These are phyloP conservation scores for Drosophila histrio DNA, from an alignment of 2,888 invertebrate genomes.

Conservation along the genomic window DNA sequence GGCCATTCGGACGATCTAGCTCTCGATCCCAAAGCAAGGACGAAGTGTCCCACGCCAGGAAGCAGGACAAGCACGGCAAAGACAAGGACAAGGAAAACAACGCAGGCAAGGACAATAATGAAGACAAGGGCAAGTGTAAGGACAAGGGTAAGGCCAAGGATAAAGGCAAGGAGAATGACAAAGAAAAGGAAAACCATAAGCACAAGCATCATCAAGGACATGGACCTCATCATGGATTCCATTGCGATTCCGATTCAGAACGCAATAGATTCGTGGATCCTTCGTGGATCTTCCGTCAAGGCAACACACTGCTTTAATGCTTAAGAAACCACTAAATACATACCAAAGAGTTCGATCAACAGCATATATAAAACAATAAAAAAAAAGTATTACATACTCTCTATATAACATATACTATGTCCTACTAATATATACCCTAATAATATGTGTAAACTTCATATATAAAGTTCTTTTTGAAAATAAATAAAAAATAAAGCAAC, in stretches of 20 bases:
- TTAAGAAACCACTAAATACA: too few relatives aligned
- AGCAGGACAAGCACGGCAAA: background rate
- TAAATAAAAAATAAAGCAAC: background rate
- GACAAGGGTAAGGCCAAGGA: constrained; percentile 6
- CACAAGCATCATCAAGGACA: background rate
- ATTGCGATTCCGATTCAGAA: too few relatives aligned
- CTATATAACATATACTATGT: background rate
- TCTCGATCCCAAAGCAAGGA: constrained; percentile 13
- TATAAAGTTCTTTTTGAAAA: background rate
- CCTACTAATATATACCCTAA: background rate
- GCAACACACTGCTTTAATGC: background rate
- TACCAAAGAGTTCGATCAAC: background rate
- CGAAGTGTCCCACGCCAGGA: constrained; percentile 3
- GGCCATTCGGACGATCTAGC: constrained; percentile 9
- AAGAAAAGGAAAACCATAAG: constrained; percentile 8
- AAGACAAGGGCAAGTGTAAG: constrained; percentile 5
- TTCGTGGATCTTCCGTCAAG: background rate
- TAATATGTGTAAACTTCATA: background rate
- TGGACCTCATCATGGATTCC: constrained; percentile 4
- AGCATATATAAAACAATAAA: constrained; percentile 13
- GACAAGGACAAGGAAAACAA: constrained; percentile 6
- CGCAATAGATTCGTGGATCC: too few relatives aligned
- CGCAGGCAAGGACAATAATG: background rate
- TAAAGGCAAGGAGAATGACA: background rate
- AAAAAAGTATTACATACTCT: background rate